phyloP scores from a whole-genome alignment of 2,888 invertebrate species.

The Synergus umbraculus region DNA sequence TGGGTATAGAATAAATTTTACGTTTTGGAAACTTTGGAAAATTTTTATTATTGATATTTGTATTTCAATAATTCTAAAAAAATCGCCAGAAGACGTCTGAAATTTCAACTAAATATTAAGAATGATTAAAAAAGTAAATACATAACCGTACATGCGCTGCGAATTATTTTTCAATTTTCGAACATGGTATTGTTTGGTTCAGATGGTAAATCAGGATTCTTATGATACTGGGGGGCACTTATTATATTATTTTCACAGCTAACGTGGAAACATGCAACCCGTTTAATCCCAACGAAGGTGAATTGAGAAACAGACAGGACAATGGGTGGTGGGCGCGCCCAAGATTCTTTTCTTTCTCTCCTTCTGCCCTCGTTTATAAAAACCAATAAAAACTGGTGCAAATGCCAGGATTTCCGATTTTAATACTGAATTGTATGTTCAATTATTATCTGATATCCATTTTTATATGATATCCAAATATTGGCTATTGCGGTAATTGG shows the following conservation, averaged over 20 bases:
- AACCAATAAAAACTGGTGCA: conserved; percentile 42
- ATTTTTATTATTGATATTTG: too few species aligned
- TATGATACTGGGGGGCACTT: neutral
- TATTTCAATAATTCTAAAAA: too few species aligned
- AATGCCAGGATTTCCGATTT: conserved; percentile 41
- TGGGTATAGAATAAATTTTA: too few species aligned
- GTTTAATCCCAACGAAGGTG: conserved; percentile 39
- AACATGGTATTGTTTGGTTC: neutral
- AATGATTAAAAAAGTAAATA: too few species aligned
- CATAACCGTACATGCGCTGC: neutral
- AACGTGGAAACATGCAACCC: neutral
- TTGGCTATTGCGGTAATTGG: neutral
- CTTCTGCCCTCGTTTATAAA: conserved; percentile 41
- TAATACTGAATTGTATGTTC: neutral
- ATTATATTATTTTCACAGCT: conserved; percentile 31
- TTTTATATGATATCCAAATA: neutral
- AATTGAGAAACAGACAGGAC: conserved; percentile 62
- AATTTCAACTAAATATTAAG: too few species aligned
- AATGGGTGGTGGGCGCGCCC: conserved; percentile 69
- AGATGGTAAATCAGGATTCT: conserved; percentile 2
- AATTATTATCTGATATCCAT: neutral
- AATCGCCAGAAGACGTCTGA: too few species aligned
- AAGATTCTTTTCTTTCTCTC: conserved; percentile 61
- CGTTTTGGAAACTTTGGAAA: too few species aligned
- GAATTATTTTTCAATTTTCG: neutral